Evolutionary conservation across 1,140 invertebrate genomes (phyloP).

Genomic region (Hermatobates lingyangjiaoensis): DNA sequence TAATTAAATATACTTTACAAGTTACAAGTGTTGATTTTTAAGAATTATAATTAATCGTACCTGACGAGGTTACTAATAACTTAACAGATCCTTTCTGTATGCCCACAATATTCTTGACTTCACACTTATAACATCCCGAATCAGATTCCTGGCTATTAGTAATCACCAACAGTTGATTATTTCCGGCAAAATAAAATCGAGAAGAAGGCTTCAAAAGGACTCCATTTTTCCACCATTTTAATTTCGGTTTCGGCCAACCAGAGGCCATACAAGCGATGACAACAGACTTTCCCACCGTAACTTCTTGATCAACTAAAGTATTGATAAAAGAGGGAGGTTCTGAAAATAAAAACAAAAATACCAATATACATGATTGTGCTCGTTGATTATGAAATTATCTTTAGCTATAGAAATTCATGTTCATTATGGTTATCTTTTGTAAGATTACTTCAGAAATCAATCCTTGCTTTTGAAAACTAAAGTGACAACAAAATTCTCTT

Average conservation of each 20-base stretch:
- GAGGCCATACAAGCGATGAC: conserved; percentile 75
- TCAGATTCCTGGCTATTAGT: conserved; percentile 54
- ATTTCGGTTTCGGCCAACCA: conserved; percentile 64
- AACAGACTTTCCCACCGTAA: conserved; percentile 51
- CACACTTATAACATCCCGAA: conserved; percentile 72
- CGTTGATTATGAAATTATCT: too few relatives aligned
- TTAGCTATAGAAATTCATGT: too few relatives aligned
- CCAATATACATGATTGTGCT: too few relatives aligned
- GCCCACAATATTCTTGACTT: conserved; percentile 67
- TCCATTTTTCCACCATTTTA: conserved; percentile 81
- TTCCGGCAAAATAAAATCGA: conserved; percentile 60
- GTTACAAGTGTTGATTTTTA: not conserved
- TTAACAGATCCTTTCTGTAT: conserved; percentile 33
- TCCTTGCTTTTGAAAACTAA: too few relatives aligned
- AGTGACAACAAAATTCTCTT: too few relatives aligned
- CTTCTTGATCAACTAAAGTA: conserved; percentile 66
- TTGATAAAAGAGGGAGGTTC: conserved; percentile 71
- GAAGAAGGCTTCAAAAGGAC: conserved; percentile 40
- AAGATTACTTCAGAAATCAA: too few relatives aligned
- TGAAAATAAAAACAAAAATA: conserved; percentile 21
- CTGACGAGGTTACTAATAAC: conserved; percentile 35
- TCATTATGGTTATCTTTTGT: too few relatives aligned
- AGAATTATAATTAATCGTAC: conserved; percentile 8
- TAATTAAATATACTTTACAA: not conserved
- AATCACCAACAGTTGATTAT: conserved; percentile 73